Evolutionary conservation across 1,140 invertebrate species (phyloP), one percentile per base, ranked within the genome.

Genomic region (Brachionus rubens): DNA sequence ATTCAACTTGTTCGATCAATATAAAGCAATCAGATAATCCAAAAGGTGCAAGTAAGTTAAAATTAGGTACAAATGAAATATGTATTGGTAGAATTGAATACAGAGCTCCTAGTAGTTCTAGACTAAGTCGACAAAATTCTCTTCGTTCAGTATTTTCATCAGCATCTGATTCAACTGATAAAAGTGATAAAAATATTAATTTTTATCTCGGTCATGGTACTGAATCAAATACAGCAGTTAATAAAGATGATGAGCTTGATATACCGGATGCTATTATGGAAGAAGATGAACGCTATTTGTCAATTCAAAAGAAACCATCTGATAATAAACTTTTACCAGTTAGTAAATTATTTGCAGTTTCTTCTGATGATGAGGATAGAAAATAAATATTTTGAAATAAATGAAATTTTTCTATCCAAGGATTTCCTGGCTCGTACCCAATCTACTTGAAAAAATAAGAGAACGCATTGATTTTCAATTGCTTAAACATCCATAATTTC

Each of bases 81-180:
- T 65, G 33, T 19, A 65, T 65, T 65, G 59, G 59, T 43, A 65
- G 59, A 14, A 65, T 65, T 21, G 59, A 65, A 28, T 65, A 65
- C 24, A 41, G 40, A 14, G 59, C 21, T 65, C 59, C 59, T 12
- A 65, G 59, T 24, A 14, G 3, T 5, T 14, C 59, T 10, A 7
- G 21, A 24, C n/a, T 65, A 14, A 43, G 40, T 24, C 59, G 59
- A 26, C 4, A 40, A 5, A 41, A 65, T 24, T 65, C 59, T 12
- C 24, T 5, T 24, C 16, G 24, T 3, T 43, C 40, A 12, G 41
- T 21, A 5, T 65, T 14, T 65, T 65, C 59, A 10, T 43, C n/a
- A 46, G 3, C 9, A 46, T 46, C 43, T 46, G 14, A 46, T 46
- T 46, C 59, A 0, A 65, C 36, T 26, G 36, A 36, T 14, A 43